These are phyloP conservation scores for Cromileptes altivelis DNA, from an alignment of 2,113 vertebrate genomes.

Conservation along the genomic window DNA sequence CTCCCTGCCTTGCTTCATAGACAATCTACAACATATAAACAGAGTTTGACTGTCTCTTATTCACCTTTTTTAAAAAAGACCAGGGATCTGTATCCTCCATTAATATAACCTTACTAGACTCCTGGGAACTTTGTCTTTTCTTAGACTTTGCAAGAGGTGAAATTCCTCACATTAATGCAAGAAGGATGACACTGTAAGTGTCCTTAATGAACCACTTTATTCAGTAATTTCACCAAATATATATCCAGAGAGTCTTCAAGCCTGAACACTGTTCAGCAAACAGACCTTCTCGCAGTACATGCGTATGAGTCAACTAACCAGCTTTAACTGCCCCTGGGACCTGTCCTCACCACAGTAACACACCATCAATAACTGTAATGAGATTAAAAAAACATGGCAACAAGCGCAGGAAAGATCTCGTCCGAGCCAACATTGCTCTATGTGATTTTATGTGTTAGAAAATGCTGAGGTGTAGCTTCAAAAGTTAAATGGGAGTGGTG, in stretches of 20 bases:
- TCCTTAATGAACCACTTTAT: slow-evolving; percentile 49
- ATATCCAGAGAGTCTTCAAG: slow-evolving; percentile 21
- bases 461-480: slow-evolving; percentile 47
- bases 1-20: slow-evolving; percentile 18
- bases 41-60: background rate
- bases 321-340: slow-evolving; percentile 29
- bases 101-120: slow-evolving; percentile 1
- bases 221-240: slow-evolving; percentile 28
- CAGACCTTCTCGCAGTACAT: background rate
- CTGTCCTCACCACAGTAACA: slow-evolving; percentile 12
- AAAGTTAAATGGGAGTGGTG: slow-evolving; percentile 30
- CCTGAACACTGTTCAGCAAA: background rate
- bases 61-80: background rate
- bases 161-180: slow-evolving; percentile 20
- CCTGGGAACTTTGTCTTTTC: slow-evolving; percentile 25
- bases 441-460: slow-evolving; percentile 33
- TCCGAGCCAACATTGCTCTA: background rate
- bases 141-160: slow-evolving; percentile 19
- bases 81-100: no score
- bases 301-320: slow-evolving; percentile 13
- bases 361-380: slow-evolving; percentile 49
- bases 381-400: slow-evolving; percentile 33
- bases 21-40: slow-evolving; percentile 18
- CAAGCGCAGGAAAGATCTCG: slow-evolving; percentile 10
- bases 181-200: slow-evolving; percentile 18